Percentiles rank a stretch among this genome's conserved stretches.
Evolutionary conservation across 2,797 vertebrate species (phyloP).

Genomic region (Petrocephalus sullivani): DNA sequence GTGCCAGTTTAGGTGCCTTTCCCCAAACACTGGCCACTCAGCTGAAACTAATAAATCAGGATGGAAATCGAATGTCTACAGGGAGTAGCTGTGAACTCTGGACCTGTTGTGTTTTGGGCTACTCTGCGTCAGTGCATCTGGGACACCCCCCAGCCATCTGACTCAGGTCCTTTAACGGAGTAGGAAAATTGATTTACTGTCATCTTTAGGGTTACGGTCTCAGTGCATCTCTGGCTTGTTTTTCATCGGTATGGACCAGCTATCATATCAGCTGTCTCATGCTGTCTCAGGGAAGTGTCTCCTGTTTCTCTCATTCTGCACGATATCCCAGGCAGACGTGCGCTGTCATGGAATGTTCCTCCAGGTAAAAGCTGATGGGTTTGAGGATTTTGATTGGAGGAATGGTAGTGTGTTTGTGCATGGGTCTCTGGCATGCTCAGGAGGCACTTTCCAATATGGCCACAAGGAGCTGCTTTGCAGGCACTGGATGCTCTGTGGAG

Average conservation of each 20-base stretch:
- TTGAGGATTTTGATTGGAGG: not conserved
- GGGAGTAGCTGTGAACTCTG: not conserved
- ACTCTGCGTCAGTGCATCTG: not conserved
- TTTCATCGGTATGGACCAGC: not conserved
- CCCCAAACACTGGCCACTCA: not conserved
- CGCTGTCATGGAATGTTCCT: not conserved
- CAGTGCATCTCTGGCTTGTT: not conserved
- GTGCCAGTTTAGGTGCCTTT: not conserved
- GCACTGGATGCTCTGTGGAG: not conserved
- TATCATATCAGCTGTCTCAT: not conserved
- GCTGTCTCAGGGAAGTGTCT: not conserved
- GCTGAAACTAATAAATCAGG: not conserved
- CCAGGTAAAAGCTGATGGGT: not conserved
- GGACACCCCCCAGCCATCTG: not conserved
- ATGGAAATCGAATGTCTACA: not conserved
- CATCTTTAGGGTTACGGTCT: not conserved
- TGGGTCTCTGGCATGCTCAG: not conserved
- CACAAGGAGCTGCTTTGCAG: not conserved
- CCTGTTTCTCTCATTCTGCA: not conserved
- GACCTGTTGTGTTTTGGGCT: not conserved
- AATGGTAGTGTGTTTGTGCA: not conserved
- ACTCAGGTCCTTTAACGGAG: not conserved
- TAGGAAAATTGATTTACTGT: not conserved
- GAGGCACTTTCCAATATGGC: not conserved
- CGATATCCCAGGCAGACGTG: not conserved